Evolutionary conservation across 2,888 invertebrate species (phyloP).

Genomic region (Flexamia atlantica): DNA sequence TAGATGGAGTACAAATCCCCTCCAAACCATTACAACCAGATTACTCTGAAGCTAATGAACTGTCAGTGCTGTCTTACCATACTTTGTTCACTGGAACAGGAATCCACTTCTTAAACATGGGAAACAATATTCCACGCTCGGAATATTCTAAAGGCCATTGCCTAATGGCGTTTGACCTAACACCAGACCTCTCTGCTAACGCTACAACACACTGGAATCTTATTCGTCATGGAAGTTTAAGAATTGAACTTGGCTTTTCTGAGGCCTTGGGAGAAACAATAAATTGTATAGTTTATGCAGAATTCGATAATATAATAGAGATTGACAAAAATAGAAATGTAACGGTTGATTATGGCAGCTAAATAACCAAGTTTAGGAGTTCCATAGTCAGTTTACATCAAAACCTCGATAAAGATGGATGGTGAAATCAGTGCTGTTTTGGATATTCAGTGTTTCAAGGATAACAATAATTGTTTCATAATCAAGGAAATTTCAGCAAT

Average conservation of each 20-base stretch:
- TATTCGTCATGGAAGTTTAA: conserved; percentile 59
- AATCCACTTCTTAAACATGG: conserved; percentile 51
- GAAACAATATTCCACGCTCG: conserved; percentile 52
- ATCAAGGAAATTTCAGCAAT: conserved; percentile 23
- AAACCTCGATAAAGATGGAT: neutral
- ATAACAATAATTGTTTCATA: neutral
- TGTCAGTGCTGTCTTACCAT: conserved; percentile 69
- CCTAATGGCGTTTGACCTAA: conserved; percentile 70
- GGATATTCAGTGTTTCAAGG: conserved; percentile 19
- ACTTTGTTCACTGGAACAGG: conserved; percentile 67
- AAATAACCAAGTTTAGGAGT: neutral
- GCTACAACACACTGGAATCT: conserved; percentile 64
- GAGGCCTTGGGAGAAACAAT: conserved; percentile 67
- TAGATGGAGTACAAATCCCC: conserved; percentile 67
- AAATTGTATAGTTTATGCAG: conserved; percentile 70
- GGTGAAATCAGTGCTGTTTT: neutral
- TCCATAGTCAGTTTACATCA: neutral
- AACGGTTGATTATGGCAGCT: conserved; percentile 65
- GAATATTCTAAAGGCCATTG: conserved; percentile 67
- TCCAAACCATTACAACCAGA: conserved; percentile 58
- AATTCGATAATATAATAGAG: conserved; percentile 71
- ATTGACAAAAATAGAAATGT: conserved; percentile 69
- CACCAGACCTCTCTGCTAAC: conserved; percentile 69
- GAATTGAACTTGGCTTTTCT: neutral
- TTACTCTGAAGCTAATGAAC: conserved; percentile 59